A percentile compares a stretch with the other conserved stretches of the same genome.
phyloP scores from a whole-genome alignment of 2,797 vertebrate genomes.

The Galago senegalensis region DNA sequence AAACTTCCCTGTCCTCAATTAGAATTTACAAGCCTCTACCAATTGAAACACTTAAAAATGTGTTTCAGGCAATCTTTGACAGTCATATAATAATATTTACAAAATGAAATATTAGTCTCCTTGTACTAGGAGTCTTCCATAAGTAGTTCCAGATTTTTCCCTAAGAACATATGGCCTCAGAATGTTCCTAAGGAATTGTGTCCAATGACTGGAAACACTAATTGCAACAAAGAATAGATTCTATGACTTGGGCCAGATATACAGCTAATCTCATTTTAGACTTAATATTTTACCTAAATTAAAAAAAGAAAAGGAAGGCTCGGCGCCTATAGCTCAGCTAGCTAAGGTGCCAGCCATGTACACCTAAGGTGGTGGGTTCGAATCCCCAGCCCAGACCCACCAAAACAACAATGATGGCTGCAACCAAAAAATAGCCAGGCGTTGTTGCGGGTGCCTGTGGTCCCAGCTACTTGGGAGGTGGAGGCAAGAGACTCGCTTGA shows the following conservation, averaged over 20 bases:
- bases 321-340: too few species aligned
- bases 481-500: too few species aligned
- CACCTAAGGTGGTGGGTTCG: too few species aligned
- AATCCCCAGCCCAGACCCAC: too few species aligned
- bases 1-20: background rate
- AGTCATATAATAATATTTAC: background rate
- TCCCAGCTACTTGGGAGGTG: too few species aligned
- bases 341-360: too few species aligned
- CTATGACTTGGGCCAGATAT: background rate
- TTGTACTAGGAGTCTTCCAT: background rate
- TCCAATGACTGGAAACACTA: background rate
- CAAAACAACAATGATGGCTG: too few species aligned
- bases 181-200: background rate
- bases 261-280: background rate
- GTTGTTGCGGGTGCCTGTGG: too few species aligned
- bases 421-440: too few species aligned
- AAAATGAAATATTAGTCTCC: background rate
- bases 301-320: background rate
- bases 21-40: background rate
- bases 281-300: background rate
- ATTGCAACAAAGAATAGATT: background rate
- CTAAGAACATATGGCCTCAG: background rate
- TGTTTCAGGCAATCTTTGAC: background rate
- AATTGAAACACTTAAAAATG: background rate
- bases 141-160: background rate